Evolutionary conservation across 2,113 vertebrate species (phyloP).

Genomic region (Anolis carolinensis): DNA sequence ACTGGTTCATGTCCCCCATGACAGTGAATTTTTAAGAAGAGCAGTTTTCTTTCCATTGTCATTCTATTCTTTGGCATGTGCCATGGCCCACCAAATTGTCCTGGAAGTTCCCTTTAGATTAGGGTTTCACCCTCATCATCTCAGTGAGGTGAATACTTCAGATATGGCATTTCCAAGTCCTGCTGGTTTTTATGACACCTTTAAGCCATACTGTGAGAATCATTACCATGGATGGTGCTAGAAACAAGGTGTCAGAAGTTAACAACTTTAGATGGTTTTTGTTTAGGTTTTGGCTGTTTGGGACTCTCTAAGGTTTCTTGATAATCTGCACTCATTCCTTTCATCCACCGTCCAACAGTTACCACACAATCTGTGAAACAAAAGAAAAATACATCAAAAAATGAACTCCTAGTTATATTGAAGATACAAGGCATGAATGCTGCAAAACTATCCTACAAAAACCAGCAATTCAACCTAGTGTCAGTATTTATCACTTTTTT

Average conservation of each 20-base stretch:
- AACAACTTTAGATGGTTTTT: conserved; percentile 83
- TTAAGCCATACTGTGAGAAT: not conserved
- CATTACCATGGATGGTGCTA: not conserved
- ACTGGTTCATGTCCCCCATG: not conserved
- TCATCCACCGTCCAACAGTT: conserved; percentile 86
- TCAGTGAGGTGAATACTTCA: not conserved
- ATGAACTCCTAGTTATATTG: not conserved
- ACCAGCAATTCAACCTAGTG: conserved; percentile 12
- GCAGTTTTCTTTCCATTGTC: not conserved
- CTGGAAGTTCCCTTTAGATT: not conserved
- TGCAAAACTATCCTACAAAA: conserved; percentile 15
- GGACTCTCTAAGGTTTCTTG: conserved; percentile 81
- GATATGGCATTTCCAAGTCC: not conserved
- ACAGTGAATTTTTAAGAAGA: not conserved
- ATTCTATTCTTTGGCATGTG: not conserved
- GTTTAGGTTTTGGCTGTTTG: conserved; percentile 67
- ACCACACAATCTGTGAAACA: conserved; percentile 77
- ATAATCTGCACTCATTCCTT: conserved; percentile 90
- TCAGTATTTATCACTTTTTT: conserved; percentile 33
- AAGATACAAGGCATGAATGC: not conserved
- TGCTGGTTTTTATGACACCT: not conserved
- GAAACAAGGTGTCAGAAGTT: conserved; percentile 76
- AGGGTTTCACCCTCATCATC: not conserved
- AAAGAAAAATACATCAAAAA: not conserved
- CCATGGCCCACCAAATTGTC: not conserved